phyloP scores from a whole-genome alignment of 1,140 invertebrate genomes.

The Pseudobourletiella spinata region DNA sequence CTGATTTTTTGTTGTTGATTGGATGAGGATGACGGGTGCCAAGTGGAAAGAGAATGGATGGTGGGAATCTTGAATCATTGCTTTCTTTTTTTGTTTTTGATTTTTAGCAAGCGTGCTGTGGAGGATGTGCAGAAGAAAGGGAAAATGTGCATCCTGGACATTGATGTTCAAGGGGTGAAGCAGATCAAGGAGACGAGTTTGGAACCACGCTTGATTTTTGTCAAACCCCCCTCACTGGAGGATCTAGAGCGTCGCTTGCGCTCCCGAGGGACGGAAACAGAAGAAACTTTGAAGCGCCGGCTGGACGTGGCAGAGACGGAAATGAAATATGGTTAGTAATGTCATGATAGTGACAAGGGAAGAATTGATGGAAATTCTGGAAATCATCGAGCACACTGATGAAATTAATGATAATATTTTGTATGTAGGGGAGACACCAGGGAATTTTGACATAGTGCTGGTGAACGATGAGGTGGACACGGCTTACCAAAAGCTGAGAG shows the following conservation, averaged over 20 bases:
- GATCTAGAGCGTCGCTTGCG: constrained; percentile 68
- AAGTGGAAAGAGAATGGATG: too few species aligned
- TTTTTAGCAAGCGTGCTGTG: constrained; percentile 73
- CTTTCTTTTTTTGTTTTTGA: constrained; percentile 9
- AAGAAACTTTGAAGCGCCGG: constrained; percentile 68
- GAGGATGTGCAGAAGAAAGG: constrained; percentile 66
- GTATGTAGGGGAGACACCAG: constrained; percentile 54
- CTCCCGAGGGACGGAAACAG: constrained; percentile 76
- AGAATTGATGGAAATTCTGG: too few species aligned
- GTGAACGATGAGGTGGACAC: constrained; percentile 85
- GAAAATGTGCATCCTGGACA: constrained; percentile 87
- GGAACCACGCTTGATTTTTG: constrained; percentile 77
- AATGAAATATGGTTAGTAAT: constrained; percentile 65
- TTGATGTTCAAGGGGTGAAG: constrained; percentile 93
- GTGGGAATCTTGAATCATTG: too few species aligned
- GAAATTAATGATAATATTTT: too few species aligned
- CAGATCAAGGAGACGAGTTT: constrained; percentile 76
- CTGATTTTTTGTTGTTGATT: too few species aligned
- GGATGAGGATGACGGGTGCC: too few species aligned
- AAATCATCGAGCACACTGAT: too few species aligned
- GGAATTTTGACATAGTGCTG: constrained; percentile 82
- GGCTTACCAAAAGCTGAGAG: constrained; percentile 69
- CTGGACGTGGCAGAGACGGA: constrained; percentile 65
- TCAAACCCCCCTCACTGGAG: constrained; percentile 82
- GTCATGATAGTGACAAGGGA: too few species aligned